Evolutionary conservation across 1,140 invertebrate species (phyloP), one percentile per base, ranked within the genome.

Genomic region (Zaprionus vittiger): DNA sequence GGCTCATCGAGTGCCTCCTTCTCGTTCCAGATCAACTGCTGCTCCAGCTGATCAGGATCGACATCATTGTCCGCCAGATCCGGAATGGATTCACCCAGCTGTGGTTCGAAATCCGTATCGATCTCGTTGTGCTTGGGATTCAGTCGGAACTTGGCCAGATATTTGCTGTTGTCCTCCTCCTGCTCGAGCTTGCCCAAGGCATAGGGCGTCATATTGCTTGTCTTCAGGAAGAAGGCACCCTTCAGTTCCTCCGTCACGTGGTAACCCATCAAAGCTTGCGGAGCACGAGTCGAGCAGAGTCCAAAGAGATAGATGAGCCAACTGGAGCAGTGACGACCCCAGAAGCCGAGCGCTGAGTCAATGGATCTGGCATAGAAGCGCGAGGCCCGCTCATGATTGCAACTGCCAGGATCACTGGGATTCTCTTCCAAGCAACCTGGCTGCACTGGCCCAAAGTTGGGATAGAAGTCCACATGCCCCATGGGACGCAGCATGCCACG

Each of bases 361-460:
- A 97, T 95, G 0, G 96, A 96, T 87, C 96, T 95, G 0, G 95
- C 95, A 77, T 95, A 97, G 70, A 96, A 96, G 12, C 93, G 91
- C 0, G 95, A 94, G 0, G 96, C 94, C 37, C 96, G 92, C 69
- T 96, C 96, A 73, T 96, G 96, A 80, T 95, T 95, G 77, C 94
- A 93, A 5, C 94, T 93, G 65, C 95, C 95, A 0, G 95, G 94
- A 64, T 93, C 93, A 47, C 89, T 87, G 72, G 94, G 95, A 9
- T 94, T 94, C n/a, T 94, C 93, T 52, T 9, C 60, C 24, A 74
- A 7, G 77, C 95, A 96, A 0, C 95, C 95, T 2, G 95, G 95
- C 79, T 96, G 96, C 3, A 81, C 66, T 11, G 93, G 79, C 0
- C 95, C 95, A 6, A 95, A 94, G 69, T 96, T 96, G 1, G 94